Percentiles rank a stretch among this genome's conserved stretches.
Conservation (phyloP, 2,113 vertebrate genomes). For the Zapus hudsonius region DNA sequence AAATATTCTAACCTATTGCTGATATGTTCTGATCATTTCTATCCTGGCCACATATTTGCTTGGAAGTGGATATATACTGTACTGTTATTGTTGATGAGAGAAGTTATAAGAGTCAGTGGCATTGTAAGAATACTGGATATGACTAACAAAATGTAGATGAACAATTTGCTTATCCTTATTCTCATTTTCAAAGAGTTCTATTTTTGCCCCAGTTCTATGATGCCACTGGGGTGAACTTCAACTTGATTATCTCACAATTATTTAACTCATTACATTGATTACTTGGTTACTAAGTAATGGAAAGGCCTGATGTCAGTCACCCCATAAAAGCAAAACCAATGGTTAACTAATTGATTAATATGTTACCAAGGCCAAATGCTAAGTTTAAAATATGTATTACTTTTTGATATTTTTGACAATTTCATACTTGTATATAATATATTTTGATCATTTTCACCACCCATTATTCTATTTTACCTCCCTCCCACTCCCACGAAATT, state of each 20-base stretch:
- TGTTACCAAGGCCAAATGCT: neutral
- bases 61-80: neutral
- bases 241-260: neutral
- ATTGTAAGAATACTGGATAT: neutral
- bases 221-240: slow-evolving; percentile 20
- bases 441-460: too few species aligned
- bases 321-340: neutral
- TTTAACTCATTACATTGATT: neutral
- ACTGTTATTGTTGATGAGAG: neutral
- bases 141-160: neutral
- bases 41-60: neutral
- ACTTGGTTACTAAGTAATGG: neutral
- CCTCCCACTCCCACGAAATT: too few species aligned
- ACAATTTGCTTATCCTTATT: neutral
- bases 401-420: neutral
- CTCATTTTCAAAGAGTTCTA: neutral
- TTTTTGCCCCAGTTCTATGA: slow-evolving; percentile 21
- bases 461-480: too few species aligned
- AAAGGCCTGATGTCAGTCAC: neutral
- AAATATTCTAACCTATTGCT: neutral
- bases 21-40: neutral
- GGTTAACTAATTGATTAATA: neutral
- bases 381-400: neutral
- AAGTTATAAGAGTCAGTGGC: neutral
- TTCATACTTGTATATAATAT: too few species aligned